phyloP scores from a whole-genome alignment of 2,888 invertebrate genomes.

The Leptarthrus brevirostris region DNA sequence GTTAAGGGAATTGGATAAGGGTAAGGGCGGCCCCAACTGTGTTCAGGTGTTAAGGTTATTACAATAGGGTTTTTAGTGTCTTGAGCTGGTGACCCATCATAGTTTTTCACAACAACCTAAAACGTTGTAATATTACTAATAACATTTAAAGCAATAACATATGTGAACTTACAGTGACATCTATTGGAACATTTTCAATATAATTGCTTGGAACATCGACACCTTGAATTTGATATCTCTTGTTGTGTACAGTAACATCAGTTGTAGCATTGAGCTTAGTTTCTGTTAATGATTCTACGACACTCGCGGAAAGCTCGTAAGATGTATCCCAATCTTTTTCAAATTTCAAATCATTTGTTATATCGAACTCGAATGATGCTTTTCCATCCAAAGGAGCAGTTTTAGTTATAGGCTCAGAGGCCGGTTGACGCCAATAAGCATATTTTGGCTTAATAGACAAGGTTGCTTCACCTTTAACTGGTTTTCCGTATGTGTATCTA shows the following conservation, averaged over 20 bases:
- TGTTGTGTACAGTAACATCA: slow-evolving; percentile 80
- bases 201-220: slow-evolving; percentile 87
- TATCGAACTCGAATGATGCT: slow-evolving; percentile 79
- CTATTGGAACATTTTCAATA: slow-evolving; percentile 87
- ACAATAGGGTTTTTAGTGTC: slow-evolving; percentile 71
- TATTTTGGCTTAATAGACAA: slow-evolving; percentile 77
- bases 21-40: neutral
- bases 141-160: neutral
- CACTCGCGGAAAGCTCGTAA: slow-evolving; percentile 78
- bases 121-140: neutral
- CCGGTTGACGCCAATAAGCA: neutral
- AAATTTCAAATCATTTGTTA: slow-evolving; percentile 79
- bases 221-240: slow-evolving; percentile 80
- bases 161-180: slow-evolving; percentile 13
- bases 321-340: slow-evolving; percentile 68
- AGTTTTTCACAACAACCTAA: slow-evolving; percentile 76
- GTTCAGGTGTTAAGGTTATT: slow-evolving; percentile 59
- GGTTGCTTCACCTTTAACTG: slow-evolving; percentile 87
- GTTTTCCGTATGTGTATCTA: slow-evolving; percentile 87
- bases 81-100: slow-evolving; percentile 76
- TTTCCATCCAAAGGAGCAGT: slow-evolving; percentile 75
- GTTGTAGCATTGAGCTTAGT: slow-evolving; percentile 83
- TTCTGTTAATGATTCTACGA: slow-evolving; percentile 88
- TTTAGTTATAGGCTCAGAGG: slow-evolving; percentile 66
- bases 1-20: slow-evolving; percentile 24